phyloP scores from a whole-genome alignment of 2,888 invertebrate species.

The Pseudeuparius sepicola region DNA sequence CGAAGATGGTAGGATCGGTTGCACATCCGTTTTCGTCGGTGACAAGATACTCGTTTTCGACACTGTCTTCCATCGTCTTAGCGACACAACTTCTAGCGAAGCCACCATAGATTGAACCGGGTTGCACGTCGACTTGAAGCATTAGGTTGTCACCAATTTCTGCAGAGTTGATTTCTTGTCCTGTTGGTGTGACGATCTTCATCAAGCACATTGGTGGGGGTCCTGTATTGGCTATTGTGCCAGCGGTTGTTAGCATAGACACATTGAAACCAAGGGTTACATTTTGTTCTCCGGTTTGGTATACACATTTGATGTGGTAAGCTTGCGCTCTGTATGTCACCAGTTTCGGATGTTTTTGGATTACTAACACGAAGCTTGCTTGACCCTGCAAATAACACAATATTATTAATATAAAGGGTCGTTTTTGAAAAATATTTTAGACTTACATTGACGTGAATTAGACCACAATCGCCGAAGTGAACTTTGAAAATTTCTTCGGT shows the following conservation, averaged over 20 bases:
- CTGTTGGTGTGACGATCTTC: conserved; percentile 80
- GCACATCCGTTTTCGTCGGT: conserved; percentile 92
- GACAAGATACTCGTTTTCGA: conserved; percentile 84
- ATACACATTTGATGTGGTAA: conserved; percentile 92
- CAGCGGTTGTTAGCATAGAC: conserved; percentile 89
- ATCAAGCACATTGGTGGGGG: conserved; percentile 88
- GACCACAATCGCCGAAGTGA: conserved; percentile 82
- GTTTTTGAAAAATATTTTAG: no score
- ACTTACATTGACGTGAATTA: conserved; percentile 81
- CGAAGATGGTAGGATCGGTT: conserved; percentile 84
- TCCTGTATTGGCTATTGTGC: conserved; percentile 90
- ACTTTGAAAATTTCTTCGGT: conserved; percentile 61
- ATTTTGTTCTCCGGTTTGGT: conserved; percentile 88
- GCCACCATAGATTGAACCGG: conserved; percentile 74
- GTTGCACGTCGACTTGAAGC: conserved; percentile 43
- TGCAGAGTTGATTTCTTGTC: conserved; percentile 81
- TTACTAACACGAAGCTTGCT: conserved; percentile 86
- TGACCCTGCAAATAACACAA: conserved; percentile 53
- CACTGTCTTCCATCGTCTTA: conserved; percentile 79
- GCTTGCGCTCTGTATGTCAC: conserved; percentile 92
- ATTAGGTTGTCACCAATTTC: conserved; percentile 86
- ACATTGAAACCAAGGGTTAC: conserved; percentile 90
- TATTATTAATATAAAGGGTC: background rate
- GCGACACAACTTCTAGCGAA: conserved; percentile 90
- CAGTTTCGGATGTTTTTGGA: conserved; percentile 92